Percentiles rank a stretch among this genome's conserved stretches.
Evolutionary conservation across 2,797 vertebrate species (phyloP).

Genomic region (Aselliscus stoliczkanus): DNA sequence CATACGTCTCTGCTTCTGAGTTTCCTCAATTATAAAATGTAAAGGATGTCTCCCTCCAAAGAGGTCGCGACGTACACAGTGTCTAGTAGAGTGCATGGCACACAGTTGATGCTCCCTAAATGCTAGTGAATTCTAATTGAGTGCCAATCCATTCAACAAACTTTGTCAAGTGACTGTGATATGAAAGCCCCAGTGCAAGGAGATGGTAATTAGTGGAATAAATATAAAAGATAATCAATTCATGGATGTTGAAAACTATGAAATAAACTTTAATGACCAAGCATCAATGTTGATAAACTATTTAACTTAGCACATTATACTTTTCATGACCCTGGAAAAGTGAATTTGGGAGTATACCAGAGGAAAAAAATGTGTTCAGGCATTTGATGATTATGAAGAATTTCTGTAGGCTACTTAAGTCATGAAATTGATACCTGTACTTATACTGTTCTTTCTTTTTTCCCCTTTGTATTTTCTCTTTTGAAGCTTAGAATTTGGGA

Average conservation of each 20-base stretch:
- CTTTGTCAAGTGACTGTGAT: neutral
- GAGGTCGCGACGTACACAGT: neutral
- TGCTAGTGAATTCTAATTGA: neutral
- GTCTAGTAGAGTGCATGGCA: neutral
- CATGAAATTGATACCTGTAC: neutral
- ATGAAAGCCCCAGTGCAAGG: neutral
- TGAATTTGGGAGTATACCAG: neutral
- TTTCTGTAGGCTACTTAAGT: neutral
- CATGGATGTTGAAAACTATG: constrained; percentile 9
- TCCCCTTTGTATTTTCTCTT: constrained; percentile 1
- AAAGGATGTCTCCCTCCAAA: neutral
- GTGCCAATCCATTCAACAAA: constrained; percentile 9
- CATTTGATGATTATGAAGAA: constrained; percentile 30
- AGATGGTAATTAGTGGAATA: neutral
- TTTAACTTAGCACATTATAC: constrained; percentile 29
- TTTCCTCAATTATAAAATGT: neutral
- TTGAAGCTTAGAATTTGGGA: neutral
- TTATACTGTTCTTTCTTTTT: neutral
- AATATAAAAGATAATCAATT: neutral
- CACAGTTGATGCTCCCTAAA: neutral
- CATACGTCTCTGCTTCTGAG: neutral
- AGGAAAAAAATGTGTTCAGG: neutral
- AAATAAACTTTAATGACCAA: constrained; percentile 22
- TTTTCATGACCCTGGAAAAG: constrained; percentile 20
- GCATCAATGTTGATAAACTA: neutral